Evolutionary conservation across 1,140 invertebrate species (phyloP).

Genomic region (Arctopsyche grandis): DNA sequence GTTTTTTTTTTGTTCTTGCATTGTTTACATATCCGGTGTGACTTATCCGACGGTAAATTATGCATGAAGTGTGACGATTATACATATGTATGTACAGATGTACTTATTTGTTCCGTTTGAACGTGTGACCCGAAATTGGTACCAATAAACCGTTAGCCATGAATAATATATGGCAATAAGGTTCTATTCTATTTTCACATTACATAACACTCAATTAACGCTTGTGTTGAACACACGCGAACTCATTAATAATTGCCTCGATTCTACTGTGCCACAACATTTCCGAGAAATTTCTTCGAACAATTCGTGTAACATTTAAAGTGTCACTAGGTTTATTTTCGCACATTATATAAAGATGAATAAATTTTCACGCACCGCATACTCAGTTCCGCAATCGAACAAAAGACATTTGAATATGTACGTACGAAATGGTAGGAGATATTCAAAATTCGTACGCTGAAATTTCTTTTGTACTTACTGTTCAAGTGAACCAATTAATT

Average conservation of each 20-base stretch:
- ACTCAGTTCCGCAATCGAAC: too few species aligned
- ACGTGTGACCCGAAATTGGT: background rate
- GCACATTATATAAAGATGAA: too few species aligned
- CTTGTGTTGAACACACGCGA: constrained; percentile 16
- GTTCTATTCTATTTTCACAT: constrained; percentile 5
- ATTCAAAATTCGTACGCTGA: background rate
- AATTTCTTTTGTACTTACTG: background rate
- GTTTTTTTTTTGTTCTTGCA: too few species aligned
- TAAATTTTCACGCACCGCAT: too few species aligned
- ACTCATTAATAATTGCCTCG: constrained; percentile 1
- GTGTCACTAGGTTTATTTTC: too few species aligned
- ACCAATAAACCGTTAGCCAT: constrained; percentile 11
- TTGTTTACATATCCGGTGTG: too few species aligned
- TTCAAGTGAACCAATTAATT: background rate
- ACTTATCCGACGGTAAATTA: background rate
- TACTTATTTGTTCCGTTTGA: too few species aligned
- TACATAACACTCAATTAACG: constrained; percentile 11
- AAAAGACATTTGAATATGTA: too few species aligned
- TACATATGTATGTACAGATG: too few species aligned
- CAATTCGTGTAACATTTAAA: too few species aligned
- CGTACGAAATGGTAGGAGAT: background rate
- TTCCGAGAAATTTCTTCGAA: too few species aligned
- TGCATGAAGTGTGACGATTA: background rate
- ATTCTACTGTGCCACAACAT: too few species aligned
- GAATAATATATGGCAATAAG: constrained; percentile 6